Base-by-base conservation (phyloP, 2,113 vertebrate genomes). In the Pterocles gutturalis region DNA sequence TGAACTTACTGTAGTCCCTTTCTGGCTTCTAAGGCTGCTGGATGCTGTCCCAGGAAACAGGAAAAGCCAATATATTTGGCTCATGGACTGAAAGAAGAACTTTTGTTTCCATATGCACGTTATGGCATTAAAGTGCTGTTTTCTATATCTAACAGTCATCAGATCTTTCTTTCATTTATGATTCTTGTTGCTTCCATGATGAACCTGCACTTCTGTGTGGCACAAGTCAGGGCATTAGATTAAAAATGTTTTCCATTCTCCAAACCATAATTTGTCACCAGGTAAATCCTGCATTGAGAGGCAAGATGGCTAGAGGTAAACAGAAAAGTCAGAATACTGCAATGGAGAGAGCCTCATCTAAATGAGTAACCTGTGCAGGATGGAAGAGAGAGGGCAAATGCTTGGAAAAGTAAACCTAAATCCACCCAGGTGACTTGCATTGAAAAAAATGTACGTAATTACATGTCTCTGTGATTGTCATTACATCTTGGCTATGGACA, bases 391-490 rank as follows among this genome's bases (percentile, higher is more conserved):
- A 89, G 61, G 89, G 66, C 51, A 90, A 88, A 73, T 55, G 18
- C 26, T 83, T 93, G 90, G 80, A 95, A 90, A 87, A 95, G 29
- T 62, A 88, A 81, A 95, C 76, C 78, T 67, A 93, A 81, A 92
- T 93, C 55, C 92, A 92, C 69, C 88, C 88, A 94, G 55, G 86
- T 94, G 94, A 94, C 82, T 92, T 78, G 48, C 38, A 75, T 8
- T 71, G 89, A 76, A 94, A 96, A 96, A 76, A 86, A 86, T 70
- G 90, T 60, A 81, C 57, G 5, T 92, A 94, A 95, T 93, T 90
- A 84, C 61, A 76, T 12, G 77, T 51, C 86, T 45, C 73, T 78
- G 51, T 61, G 69, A 55, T 43, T 92, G 60, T 60, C 78, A 90
- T 60, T 83, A 83, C 14, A 31, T 77, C 70, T 80, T 51, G 46